Conservation (phyloP, 2,113 vertebrate species). For the Zosterops japonicus region DNA sequence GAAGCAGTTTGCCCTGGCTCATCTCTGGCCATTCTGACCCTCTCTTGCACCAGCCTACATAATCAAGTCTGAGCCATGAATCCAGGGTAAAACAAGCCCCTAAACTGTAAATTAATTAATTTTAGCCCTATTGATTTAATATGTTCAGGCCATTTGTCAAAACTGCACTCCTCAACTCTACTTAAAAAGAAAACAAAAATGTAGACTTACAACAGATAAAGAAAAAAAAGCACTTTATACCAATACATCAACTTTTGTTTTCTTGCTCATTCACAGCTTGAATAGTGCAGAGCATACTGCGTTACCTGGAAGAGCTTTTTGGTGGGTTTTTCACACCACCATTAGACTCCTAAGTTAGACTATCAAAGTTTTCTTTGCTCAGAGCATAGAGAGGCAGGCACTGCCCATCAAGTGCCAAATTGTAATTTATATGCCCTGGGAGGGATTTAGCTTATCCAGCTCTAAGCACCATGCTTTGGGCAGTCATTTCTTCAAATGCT, state of each 20-base stretch:
- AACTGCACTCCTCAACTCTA: not conserved
- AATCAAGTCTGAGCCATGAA: not conserved
- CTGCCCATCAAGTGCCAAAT: not conserved
- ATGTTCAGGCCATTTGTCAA: not conserved
- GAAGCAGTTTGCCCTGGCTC: not conserved
- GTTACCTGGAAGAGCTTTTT: not conserved
- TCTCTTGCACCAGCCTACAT: not conserved
- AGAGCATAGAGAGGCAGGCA: not conserved
- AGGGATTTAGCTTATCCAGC: not conserved
- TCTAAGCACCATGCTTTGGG: not conserved
- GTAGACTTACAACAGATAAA: not conserved
- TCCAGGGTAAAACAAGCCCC: not conserved
- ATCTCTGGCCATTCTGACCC: not conserved
- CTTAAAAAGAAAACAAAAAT: not conserved
- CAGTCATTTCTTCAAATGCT: not conserved
- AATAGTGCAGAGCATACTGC: not conserved
- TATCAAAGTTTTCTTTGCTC: not conserved
- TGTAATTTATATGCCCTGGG: fast-evolving
- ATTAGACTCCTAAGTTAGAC: fast-evolving
- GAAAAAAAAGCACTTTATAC: not conserved
- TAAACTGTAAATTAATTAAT: not conserved
- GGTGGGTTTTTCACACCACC: not conserved
- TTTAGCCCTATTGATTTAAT: not conserved
- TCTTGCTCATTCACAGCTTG: not conserved
- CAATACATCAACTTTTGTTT: not conserved